Conservation (phyloP, 2,888 invertebrate species). For the Beris morrisii region DNA sequence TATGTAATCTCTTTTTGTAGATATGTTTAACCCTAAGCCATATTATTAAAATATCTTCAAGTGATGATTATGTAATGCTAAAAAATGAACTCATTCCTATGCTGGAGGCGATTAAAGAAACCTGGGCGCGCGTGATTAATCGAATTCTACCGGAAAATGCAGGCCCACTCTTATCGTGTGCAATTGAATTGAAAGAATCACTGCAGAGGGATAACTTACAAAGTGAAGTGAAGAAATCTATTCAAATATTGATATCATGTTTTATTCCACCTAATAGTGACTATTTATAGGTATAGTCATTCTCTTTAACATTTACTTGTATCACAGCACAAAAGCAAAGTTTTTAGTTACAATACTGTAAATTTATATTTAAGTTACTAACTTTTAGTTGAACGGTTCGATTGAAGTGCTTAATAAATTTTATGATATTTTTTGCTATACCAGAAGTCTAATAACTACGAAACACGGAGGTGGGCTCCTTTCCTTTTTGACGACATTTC, state of each 20-base stretch:
- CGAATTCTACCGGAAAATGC: constrained; percentile 53
- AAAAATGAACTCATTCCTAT: constrained; percentile 46
- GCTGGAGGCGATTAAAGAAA: constrained; percentile 47
- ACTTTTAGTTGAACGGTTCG: no score
- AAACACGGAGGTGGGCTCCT: no score
- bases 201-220: constrained; percentile 26
- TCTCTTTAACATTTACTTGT: no score
- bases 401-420: no score
- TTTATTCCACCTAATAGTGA: constrained; percentile 41
- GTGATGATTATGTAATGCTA: constrained; percentile 63
- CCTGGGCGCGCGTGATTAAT: constrained; percentile 52
- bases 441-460: no score
- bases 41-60: constrained; percentile 62
- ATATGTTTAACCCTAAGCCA: constrained; percentile 76
- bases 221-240: constrained; percentile 41
- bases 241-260: constrained; percentile 42
- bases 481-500: no score
- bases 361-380: no score
- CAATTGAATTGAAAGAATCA: constrained; percentile 36
- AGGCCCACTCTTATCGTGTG: constrained; percentile 48
- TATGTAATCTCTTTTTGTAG: constrained; percentile 55
- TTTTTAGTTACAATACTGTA: no score
- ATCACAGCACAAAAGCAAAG: no score
- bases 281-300: constrained; percentile 31
- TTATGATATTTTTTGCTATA: no score